Percentiles rank a stretch among this genome's conserved stretches.
phyloP scores from a whole-genome alignment of 2,888 invertebrate genomes.

The Baronia brevicornis region DNA sequence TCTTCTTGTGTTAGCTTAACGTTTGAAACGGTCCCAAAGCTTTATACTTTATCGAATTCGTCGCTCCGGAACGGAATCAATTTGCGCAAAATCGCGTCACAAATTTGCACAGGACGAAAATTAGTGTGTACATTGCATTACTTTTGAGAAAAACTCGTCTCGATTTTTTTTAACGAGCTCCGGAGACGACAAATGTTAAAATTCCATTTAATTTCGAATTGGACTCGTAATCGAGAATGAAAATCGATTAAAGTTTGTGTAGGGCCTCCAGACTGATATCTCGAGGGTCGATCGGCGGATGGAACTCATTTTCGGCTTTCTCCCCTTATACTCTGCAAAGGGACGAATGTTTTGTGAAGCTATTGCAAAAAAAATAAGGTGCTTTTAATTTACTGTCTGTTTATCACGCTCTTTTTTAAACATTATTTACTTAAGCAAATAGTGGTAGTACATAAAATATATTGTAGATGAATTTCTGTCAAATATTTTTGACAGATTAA shows the following conservation, averaged over 20 bases:
- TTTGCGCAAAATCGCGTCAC: constrained; percentile 57
- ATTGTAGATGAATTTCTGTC: no score
- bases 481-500: no score
- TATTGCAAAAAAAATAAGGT: no score
- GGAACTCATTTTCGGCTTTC: constrained; percentile 39
- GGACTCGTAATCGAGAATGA: constrained; percentile 38
- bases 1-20: constrained; percentile 59
- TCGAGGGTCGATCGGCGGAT: constrained; percentile 38
- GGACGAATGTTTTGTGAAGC: constrained; percentile 31
- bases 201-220: constrained; percentile 44
- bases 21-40: constrained; percentile 59
- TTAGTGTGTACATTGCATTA: constrained; percentile 65
- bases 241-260: constrained; percentile 51
- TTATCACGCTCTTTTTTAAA: no score
- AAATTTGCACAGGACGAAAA: constrained; percentile 63
- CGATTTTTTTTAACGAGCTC: constrained; percentile 31
- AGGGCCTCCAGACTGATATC: constrained; percentile 30
- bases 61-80: constrained; percentile 60
- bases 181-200: constrained; percentile 39
- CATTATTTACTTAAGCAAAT: constrained; percentile 10
- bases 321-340: constrained; percentile 29
- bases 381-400: no score
- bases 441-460: no score
- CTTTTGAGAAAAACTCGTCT: constrained; percentile 31
- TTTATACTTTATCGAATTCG: constrained; percentile 45